phyloP scores from a whole-genome alignment of 35 echinoderm and acorn worm species.

The Heliocidaris erythrogramma region DNA sequence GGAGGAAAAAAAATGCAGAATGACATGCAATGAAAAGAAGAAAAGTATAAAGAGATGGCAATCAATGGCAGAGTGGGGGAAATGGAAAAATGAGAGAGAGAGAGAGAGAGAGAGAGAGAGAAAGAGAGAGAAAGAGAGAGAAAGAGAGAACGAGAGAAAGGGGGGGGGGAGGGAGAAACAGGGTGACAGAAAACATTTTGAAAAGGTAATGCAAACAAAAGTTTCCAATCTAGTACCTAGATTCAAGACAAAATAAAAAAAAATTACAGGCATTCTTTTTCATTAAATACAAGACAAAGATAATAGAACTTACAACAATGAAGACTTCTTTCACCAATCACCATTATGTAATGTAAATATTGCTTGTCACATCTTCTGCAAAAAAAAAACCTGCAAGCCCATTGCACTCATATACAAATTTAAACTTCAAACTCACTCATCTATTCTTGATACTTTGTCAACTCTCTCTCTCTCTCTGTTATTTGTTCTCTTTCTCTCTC shows the following conservation, averaged over 20 bases:
- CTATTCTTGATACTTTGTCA: too few relatives aligned
- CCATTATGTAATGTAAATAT: neutral
- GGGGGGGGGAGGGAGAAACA: neutral
- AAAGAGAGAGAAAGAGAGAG: neutral
- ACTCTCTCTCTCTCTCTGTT: too few relatives aligned
- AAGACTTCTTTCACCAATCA: neutral
- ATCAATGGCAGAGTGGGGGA: neutral
- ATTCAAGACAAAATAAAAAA: neutral
- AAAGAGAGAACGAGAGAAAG: neutral
- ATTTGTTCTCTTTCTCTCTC: too few relatives aligned
- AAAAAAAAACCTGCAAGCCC: too few relatives aligned
- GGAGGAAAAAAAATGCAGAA: too few relatives aligned
- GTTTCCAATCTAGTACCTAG: neutral
- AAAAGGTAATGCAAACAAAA: neutral
- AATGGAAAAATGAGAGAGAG: neutral
- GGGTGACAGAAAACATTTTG: neutral
- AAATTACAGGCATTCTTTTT: neutral
- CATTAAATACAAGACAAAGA: neutral
- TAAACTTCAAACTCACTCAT: too few relatives aligned
- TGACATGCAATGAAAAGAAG: neutral
- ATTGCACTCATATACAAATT: too few relatives aligned
- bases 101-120: neutral
- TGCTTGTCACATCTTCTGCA: too few relatives aligned
- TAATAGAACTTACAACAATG: neutral
- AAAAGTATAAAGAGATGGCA: neutral